Evolutionary conservation across 2,797 vertebrate species (phyloP).

Genomic region (Ctenosaura bakeri): DNA sequence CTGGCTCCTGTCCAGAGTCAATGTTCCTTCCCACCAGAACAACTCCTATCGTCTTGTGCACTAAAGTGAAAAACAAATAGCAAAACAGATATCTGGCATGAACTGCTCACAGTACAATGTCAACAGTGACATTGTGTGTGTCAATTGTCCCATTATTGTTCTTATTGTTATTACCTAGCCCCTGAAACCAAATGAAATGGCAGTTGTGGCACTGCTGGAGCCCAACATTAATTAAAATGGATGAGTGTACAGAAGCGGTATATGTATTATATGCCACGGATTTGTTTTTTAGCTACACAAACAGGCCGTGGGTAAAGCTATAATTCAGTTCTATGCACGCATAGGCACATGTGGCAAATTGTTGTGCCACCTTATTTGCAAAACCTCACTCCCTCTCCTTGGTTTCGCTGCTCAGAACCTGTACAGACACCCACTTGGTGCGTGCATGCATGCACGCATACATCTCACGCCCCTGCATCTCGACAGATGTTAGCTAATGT

Average conservation of each 20-base stretch:
- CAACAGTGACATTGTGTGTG: conserved; percentile 72
- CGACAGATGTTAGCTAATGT: conserved; percentile 82
- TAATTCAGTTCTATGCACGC: not conserved
- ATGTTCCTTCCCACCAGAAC: conserved; percentile 69
- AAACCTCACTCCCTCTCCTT: conserved; percentile 41
- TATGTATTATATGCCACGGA: not conserved
- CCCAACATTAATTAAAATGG: conserved; percentile 70
- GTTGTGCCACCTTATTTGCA: conserved; percentile 55
- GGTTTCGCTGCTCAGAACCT: conserved; percentile 51
- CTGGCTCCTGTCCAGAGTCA: conserved; percentile 65
- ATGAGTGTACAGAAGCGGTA: conserved; percentile 45
- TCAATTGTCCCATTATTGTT: conserved; percentile 74
- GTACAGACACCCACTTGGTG: conserved; percentile 14
- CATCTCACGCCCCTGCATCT: conserved; percentile 64
- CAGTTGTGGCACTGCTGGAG: conserved; percentile 66
- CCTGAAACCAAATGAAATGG: conserved; percentile 67
- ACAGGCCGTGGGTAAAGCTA: not conserved
- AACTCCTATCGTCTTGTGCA: conserved; percentile 70
- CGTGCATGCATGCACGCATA: not conserved
- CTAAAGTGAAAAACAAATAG: conserved; percentile 51
- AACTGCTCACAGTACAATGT: conserved; percentile 71
- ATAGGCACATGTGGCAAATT: not conserved
- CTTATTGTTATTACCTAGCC: conserved; percentile 72
- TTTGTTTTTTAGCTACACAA: conserved; percentile 38
- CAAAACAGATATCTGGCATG: conserved; percentile 79